A percentile compares a stretch with the other conserved stretches of the same genome.
Evolutionary conservation across 2,797 vertebrate species (phyloP).

Genomic region (Pangasius krempfi): DNA sequence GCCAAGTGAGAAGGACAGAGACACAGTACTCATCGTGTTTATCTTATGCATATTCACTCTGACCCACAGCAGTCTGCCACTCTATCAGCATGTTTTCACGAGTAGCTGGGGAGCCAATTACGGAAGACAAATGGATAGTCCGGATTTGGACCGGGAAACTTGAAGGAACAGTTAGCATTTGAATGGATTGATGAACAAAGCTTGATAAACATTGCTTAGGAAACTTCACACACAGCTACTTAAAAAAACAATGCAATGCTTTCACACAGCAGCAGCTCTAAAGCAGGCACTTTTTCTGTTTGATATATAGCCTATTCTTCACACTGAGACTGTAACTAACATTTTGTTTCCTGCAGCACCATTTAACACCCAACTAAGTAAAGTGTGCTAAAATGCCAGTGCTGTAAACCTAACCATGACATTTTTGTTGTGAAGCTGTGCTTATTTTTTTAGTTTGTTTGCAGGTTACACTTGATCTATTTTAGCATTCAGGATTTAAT

Average conservation of each 20-base stretch:
- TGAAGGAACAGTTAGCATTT: conserved; percentile 22
- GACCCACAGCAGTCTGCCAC: conserved; percentile 17
- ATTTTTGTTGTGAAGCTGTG: not conserved
- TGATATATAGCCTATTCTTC: not conserved
- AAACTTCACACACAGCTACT: conserved; percentile 22
- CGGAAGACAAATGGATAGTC: conserved; percentile 29
- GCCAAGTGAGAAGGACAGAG: not conserved
- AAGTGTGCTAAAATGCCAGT: conserved; percentile 3
- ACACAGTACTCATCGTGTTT: not conserved
- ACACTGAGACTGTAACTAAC: conserved; percentile 7
- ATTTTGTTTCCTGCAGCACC: conserved; percentile 15
- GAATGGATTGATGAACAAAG: conserved; percentile 31
- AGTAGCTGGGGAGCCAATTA: conserved; percentile 20
- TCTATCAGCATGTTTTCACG: conserved; percentile 13
- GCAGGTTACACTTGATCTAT: not conserved
- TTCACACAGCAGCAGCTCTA: not conserved
- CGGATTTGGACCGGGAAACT: not conserved
- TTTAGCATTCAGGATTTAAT: not conserved
- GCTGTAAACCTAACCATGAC: not conserved
- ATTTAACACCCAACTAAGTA: conserved; percentile 14
- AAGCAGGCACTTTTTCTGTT: not conserved
- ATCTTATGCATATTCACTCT: conserved; percentile 20
- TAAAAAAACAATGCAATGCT: conserved; percentile 21
- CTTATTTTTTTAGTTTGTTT: not conserved
- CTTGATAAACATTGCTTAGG: conserved; percentile 25